Conservation (phyloP, 1,140 invertebrate genomes). For the Parapsyche elsis region DNA sequence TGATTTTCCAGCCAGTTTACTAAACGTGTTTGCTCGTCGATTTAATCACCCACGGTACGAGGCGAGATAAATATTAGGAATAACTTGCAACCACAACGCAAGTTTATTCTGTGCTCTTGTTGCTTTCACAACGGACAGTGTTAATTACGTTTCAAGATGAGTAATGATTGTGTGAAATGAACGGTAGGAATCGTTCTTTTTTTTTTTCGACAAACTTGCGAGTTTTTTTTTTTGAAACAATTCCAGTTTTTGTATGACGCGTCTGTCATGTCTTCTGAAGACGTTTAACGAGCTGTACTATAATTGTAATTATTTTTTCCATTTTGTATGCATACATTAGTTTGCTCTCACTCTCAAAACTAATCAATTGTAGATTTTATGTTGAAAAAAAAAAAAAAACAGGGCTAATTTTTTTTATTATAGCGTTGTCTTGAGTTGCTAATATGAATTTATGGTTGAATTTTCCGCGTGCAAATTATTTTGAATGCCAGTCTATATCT, state of each 20-base stretch:
- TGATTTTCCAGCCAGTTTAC: too few species aligned
- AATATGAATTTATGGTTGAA: neutral
- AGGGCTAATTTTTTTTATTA: too few species aligned
- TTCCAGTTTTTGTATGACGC: slow-evolving; percentile 7
- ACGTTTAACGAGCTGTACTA: neutral
- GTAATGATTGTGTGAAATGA: slow-evolving; percentile 37
- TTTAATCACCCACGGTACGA: neutral
- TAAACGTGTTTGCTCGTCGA: neutral
- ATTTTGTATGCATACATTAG: neutral
- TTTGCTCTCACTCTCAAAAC: neutral
- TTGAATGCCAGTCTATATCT: too few species aligned
- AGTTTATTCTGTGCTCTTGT: neutral
- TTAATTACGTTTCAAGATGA: slow-evolving; percentile 39
- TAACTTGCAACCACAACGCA: neutral
- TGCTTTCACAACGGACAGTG: slow-evolving; percentile 20
- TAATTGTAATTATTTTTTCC: slow-evolving; percentile 10
- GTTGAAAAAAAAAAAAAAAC: too few species aligned
- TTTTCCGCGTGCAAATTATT: neutral
- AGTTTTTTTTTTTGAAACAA: neutral
- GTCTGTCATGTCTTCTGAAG: neutral
- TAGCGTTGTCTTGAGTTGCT: too few species aligned
- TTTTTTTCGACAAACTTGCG: neutral
- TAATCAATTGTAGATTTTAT: too few species aligned
- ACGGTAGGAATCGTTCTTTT: slow-evolving; percentile 29
- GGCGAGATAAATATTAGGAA: neutral